Conservation (phyloP, 2,888 invertebrate genomes). For the Acanthosepion esculentum region DNA sequence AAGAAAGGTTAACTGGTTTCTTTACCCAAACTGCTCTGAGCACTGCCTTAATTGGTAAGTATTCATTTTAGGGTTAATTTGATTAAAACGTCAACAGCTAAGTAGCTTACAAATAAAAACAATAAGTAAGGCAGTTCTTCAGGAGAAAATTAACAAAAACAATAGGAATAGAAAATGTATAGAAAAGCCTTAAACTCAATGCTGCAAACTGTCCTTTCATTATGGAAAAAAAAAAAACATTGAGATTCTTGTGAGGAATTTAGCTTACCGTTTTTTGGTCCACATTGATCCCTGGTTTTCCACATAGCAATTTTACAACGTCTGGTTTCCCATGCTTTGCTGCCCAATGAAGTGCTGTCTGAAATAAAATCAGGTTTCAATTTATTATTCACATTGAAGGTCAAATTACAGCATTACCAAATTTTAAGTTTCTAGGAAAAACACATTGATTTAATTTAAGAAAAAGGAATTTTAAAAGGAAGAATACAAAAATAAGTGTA, state of each 20-base stretch:
- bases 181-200: background rate
- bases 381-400: background rate
- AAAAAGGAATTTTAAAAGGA: too few relatives aligned
- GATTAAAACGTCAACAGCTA: background rate
- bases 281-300: slow-evolving; percentile 90
- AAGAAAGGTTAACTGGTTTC: background rate
- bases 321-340: slow-evolving; percentile 94
- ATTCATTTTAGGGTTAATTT: background rate
- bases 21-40: background rate
- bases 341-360: slow-evolving; percentile 98
- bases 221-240: background rate
- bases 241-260: background rate
- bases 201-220: background rate
- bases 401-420: background rate
- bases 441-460: too few relatives aligned
- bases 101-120: background rate
- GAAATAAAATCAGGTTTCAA: slow-evolving; percentile 59
- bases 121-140: background rate
- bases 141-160: background rate
- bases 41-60: background rate
- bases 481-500: too few relatives aligned
- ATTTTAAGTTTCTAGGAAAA: too few relatives aligned
- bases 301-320: slow-evolving; percentile 91
- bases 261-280: slow-evolving; percentile 88
- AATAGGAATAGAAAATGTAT: background rate